Percentiles rank a stretch among this genome's conserved stretches.
Evolutionary conservation across 2,888 invertebrate genomes (phyloP).

Genomic region (Cotesia congregata): DNA sequence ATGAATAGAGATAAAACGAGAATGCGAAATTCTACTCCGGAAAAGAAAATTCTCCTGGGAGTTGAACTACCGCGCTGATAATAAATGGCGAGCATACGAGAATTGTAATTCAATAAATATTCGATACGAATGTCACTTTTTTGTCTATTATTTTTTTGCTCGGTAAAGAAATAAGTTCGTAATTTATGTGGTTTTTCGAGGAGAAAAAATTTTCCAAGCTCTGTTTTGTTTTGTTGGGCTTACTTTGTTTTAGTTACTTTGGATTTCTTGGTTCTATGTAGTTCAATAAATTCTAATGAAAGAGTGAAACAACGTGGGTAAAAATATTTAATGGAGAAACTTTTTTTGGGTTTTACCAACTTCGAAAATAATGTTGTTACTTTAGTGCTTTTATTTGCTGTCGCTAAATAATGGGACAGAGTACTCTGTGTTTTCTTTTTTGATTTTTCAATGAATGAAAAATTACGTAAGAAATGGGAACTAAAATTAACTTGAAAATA

Average conservation of each 20-base stretch:
- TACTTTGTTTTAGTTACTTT: neutral
- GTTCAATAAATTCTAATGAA: neutral
- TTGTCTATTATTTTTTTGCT: neutral
- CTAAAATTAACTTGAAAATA: too few species aligned
- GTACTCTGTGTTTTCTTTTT: neutral
- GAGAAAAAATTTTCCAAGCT: conserved; percentile 1
- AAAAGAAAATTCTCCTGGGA: conserved; percentile 51
- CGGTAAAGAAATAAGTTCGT: neutral
- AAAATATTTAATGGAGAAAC: neutral
- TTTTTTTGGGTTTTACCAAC: neutral
- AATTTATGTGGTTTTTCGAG: neutral
- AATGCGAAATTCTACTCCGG: conserved; percentile 12
- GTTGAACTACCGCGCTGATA: conserved; percentile 45
- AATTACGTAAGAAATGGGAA: neutral
- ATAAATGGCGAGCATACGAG: conserved; percentile 53
- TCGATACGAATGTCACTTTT: conserved; percentile 6
- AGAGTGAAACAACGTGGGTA: neutral
- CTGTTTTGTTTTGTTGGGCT: neutral
- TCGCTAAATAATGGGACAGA: neutral
- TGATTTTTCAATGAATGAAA: neutral
- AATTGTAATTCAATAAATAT: conserved; percentile 53
- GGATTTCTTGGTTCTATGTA: neutral
- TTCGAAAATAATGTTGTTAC: neutral
- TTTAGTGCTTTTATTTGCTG: neutral
- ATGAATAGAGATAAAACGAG: neutral